Base-by-base conservation (phyloP, 2,113 vertebrate genomes). In the Nothocercus julius region DNA sequence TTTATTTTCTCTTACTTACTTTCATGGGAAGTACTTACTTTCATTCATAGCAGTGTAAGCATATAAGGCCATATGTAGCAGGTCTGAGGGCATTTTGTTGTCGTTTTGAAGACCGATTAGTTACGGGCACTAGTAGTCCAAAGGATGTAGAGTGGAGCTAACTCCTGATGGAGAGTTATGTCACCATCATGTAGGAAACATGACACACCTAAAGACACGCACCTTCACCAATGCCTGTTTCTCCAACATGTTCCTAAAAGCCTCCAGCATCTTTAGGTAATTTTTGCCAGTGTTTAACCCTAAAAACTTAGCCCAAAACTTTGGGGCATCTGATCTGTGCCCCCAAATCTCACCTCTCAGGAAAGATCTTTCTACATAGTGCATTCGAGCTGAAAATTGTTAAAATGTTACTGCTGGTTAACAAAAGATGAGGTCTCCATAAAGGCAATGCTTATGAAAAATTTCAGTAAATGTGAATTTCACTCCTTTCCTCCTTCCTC, bases 401-500 rank as follows among this genome's bases (percentile, higher is more conserved):
- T 36, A 51, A 13, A 47, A 25, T 51, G 24, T 9, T 36, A 24
- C 15, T 25, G 32, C 32, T 34, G 32, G 32, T 34, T 5, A 5
- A 70, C 25, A 34, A 17, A 70, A n/a, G 68, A 25, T 19, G 22
- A 70, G 16, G n/a, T 4, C 16, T 87, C 32, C 47, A 44, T 32
- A 81, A 86, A 40, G 3, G 17, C 8, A 84, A 90, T 75, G 12
- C 7, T 36, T 67, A 17, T 47, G 16, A 54, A 82, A 93, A 79
- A 64, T 0, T 0, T 19, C 63, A 84, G 38, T 51, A 74, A 78
- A 34, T 27, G 77, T 1, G 2, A 61, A 51, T 51, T 51, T 75
- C 32, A 27, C 22, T 7, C 14, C 28, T 63, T 61, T 79, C 66
- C 25, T 27, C 69, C 13, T 0, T 49, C 36, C 24, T 0, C 30